Base-by-base conservation (phyloP, 1,140 invertebrate genomes). In the Acyrthosiphon pisum region DNA sequence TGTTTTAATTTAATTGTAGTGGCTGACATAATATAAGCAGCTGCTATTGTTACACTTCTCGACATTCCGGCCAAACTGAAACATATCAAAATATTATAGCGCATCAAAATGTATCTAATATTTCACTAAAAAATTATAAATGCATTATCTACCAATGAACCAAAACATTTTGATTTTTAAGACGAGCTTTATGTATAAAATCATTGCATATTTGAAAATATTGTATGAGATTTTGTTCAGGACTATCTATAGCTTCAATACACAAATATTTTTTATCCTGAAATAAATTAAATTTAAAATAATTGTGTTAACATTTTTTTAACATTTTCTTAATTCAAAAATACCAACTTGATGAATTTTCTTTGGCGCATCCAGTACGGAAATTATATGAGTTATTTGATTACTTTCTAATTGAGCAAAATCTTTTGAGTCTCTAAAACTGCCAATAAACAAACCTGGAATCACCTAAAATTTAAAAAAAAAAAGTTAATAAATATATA, bases 231-330 rank as follows among this genome's bases (percentile, higher is more conserved):
- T 99, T 99, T 95, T 99, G 98, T 94, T 98, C 97, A 0, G 98
- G 98, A 26, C 97, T 97, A 95, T 99, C 99, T 23, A 98, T 98
- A 22, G 98, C 98, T 96, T 98, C 96, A 90, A 99, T 98, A 95
- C 98, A 99, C 37, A 99, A 96, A 95, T 99, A 99, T 95, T 99
- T 97, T 95, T 98, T 99, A 95, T 99, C 98, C 98, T 99, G 96
- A 94, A 96, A 96, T 93, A 50, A 41, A 81, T 90, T 11, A 46
- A 76, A 23, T 37, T 53, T 88, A 18, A 84, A 84, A 84, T 41
- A 14, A 26, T 23, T 44, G 9, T 44, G 7, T 22, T 6, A 53
- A 23, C 7, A 23, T 23, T 44, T 84, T 0, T 84, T 41, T 4
- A 30, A 22, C n/a, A 76, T n/a, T 35, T 87, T 48, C 18, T 50